Evolutionary conservation across 2,797 vertebrate species (phyloP).

Genomic region (Lagocephalus sceleratus): DNA sequence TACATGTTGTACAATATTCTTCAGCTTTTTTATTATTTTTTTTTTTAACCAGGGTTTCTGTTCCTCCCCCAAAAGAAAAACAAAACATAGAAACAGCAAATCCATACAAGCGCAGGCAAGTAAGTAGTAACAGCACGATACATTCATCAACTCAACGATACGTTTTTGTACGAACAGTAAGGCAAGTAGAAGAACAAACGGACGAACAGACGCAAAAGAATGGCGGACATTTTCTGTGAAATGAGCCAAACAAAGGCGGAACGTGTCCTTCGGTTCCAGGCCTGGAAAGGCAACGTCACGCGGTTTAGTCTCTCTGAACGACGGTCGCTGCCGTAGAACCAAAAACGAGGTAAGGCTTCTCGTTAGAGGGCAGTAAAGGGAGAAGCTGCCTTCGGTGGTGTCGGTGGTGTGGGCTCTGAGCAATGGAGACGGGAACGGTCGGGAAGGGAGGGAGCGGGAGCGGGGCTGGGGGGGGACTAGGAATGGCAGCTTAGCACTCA

Average conservation of each 20-base stretch:
- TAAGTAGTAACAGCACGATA: conserved; percentile 96
- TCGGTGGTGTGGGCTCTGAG: conserved; percentile 36
- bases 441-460: no score
- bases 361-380: conserved; percentile 39
- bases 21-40: conserved; percentile 60
- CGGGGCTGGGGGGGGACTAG: conserved; percentile 37
- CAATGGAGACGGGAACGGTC: conserved; percentile 30
- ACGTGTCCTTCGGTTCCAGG: conserved; percentile 34
- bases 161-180: conserved; percentile 82
- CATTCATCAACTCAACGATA: conserved; percentile 89
- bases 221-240: conserved; percentile 62
- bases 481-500: conserved; percentile 32
- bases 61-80: conserved; percentile 5
- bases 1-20: conserved; percentile 86
- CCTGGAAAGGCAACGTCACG: conserved; percentile 39
- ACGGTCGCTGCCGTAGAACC: conserved; percentile 29
- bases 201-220: conserved; percentile 56
- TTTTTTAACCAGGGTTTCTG: conserved; percentile 47
- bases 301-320: conserved; percentile 25
- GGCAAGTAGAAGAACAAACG: conserved; percentile 70
- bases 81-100: conserved; percentile 86
- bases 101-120: conserved; percentile 95
- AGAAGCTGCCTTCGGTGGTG: conserved; percentile 59
- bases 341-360: conserved; percentile 53
- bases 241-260: conserved; percentile 58